phyloP scores from a whole-genome alignment of 2,888 invertebrate genomes.

The Drosophila testacea region DNA sequence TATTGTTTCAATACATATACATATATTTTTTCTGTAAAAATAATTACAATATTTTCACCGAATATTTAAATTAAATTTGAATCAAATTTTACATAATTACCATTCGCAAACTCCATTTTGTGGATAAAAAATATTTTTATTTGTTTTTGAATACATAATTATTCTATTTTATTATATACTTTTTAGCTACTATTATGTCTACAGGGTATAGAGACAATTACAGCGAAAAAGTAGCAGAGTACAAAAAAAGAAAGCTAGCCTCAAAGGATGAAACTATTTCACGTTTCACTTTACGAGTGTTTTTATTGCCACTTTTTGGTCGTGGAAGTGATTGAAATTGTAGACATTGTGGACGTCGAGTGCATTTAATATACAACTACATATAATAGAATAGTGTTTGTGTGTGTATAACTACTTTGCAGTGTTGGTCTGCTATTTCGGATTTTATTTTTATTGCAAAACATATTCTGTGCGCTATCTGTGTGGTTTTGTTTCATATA shows the following conservation, averaged over 20 bases:
- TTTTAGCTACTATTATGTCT: neutral
- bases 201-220: slow-evolving; percentile 18
- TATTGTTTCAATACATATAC: too few relatives aligned
- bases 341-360: slow-evolving; percentile 50
- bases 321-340: slow-evolving; percentile 64
- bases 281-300: slow-evolving; percentile 51
- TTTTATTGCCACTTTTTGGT: slow-evolving; percentile 60
- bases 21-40: too few relatives aligned
- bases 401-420: slow-evolving; percentile 17
- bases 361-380: slow-evolving; percentile 57
- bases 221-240: neutral
- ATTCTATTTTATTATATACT: neutral
- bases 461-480: slow-evolving; percentile 25
- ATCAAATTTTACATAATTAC: neutral
- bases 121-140: neutral
- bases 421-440: slow-evolving; percentile 56
- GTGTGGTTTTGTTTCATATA: slow-evolving; percentile 28
- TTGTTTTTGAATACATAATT: neutral
- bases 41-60: too few relatives aligned
- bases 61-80: neutral
- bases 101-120: neutral
- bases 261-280: slow-evolving; percentile 24
- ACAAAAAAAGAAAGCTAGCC: slow-evolving; percentile 8
- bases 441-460: slow-evolving; percentile 57
- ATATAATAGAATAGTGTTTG: slow-evolving; percentile 12